A percentile compares a stretch with the other conserved stretches of the same genome.
These are phyloP conservation scores for Caenorhabditis auriculariae DNA, from an alignment of 2,888 invertebrate species.

Conservation along the genomic window DNA sequence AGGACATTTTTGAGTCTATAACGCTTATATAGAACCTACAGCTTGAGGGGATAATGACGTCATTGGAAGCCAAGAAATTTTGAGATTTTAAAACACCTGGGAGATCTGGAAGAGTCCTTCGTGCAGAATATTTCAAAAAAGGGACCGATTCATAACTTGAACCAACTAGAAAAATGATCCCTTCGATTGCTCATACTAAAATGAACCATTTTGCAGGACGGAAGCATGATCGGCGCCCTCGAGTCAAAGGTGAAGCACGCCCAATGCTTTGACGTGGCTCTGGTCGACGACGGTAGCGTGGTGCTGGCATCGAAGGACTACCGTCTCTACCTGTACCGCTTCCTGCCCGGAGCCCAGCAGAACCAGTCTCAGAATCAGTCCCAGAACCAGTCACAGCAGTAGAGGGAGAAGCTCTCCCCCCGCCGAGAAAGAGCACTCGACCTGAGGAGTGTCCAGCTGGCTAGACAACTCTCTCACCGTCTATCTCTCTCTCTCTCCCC, in stretches of 20 bases:
- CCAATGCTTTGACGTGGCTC: slow-evolving; percentile 97
- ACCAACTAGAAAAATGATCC: background rate
- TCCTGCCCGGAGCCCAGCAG: slow-evolving; percentile 64
- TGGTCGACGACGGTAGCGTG: slow-evolving; percentile 98
- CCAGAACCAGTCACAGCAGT: background rate
- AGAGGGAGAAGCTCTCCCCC: background rate
- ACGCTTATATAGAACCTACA: background rate
- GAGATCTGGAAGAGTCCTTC: background rate
- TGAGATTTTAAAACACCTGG: background rate
- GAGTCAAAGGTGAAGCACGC: slow-evolving; percentile 98
- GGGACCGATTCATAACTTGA: background rate
- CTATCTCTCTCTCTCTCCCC: background rate
- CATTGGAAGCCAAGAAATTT: background rate
- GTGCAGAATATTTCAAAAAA: background rate
- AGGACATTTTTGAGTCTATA: background rate
- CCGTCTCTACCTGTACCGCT: slow-evolving; percentile 96
- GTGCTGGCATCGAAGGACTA: slow-evolving; percentile 99
- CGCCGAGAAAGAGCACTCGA: no score
- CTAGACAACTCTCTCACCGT: background rate
- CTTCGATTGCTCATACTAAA: no score
- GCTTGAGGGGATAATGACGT: background rate
- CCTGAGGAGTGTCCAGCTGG: no score
- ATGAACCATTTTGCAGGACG: slow-evolving; percentile 74
- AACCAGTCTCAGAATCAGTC: slow-evolving; percentile 2
- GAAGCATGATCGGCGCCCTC: slow-evolving; percentile 92